Conservation (phyloP, 92 coral and sea anemone species). For the Blastomussa wellsi region DNA sequence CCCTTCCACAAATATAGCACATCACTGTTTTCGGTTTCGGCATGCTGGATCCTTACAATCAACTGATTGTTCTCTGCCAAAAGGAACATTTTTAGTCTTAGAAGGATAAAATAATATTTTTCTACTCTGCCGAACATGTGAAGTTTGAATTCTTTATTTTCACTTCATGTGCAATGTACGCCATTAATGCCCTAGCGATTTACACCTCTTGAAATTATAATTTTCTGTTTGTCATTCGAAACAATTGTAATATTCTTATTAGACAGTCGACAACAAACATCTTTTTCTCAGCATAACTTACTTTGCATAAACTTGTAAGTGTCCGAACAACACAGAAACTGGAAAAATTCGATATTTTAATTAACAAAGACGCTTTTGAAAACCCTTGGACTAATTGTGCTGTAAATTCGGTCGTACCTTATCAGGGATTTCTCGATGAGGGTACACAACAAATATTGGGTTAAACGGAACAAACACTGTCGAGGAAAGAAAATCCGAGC, state of each 20-base stretch:
- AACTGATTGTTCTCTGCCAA: background rate
- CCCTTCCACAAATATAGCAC: conserved; percentile 87
- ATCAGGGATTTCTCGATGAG: conserved; percentile 3
- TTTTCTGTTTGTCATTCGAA: conserved; percentile 19
- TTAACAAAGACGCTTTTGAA: background rate
- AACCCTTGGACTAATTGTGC: background rate
- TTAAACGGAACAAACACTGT: conserved; percentile 27
- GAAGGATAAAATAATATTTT: background rate
- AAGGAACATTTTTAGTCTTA: background rate
- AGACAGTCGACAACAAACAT: conserved; percentile 26
- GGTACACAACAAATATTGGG: conserved; percentile 36
- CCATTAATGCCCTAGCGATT: background rate
- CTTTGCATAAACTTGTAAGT: background rate
- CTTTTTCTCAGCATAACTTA: background rate
- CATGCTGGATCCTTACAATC: conserved; percentile 42
- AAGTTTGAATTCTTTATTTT: background rate
- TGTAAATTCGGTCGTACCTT: conserved; percentile 6
- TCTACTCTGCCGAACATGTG: background rate
- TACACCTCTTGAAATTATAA: conserved; percentile 10
- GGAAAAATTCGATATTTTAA: background rate
- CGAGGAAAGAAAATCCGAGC: conserved; percentile 5
- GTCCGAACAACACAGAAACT: conserved; percentile 15
- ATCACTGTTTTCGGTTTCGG: conserved; percentile 84
- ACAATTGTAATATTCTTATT: conserved; percentile 28
- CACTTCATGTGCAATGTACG: background rate